A percentile compares a stretch with the other conserved stretches of the same genome.
These are phyloP conservation scores for Zeuzera pyrina DNA, from an alignment of 2,888 invertebrate genomes.

Conservation along the genomic window DNA sequence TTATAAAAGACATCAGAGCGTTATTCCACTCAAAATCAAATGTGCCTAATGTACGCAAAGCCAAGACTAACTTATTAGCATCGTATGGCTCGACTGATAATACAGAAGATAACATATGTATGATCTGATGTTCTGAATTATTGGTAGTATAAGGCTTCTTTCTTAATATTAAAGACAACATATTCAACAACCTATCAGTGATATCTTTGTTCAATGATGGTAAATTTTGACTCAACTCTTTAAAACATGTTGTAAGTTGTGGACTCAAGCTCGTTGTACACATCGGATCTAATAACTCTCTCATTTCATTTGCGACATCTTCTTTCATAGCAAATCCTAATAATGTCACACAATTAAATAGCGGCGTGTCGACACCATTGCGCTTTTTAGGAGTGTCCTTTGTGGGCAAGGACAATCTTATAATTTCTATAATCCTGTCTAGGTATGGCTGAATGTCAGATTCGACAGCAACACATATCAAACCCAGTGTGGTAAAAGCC, in stretches of 20 bases:
- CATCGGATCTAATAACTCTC: constrained; percentile 91
- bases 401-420: constrained; percentile 82
- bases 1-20: constrained; percentile 92
- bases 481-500: constrained; percentile 93
- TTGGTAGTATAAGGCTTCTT: constrained; percentile 83
- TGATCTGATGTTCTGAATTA: constrained; percentile 63
- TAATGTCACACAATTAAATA: constrained; percentile 96
- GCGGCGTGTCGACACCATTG: constrained; percentile 83
- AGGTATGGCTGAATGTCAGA: constrained; percentile 85
- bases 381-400: constrained; percentile 86
- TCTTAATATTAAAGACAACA: constrained; percentile 91
- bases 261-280: constrained; percentile 91
- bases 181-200: constrained; percentile 91
- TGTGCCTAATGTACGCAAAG: constrained; percentile 91
- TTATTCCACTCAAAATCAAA: constrained; percentile 93
- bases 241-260: constrained; percentile 90
- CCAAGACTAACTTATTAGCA: constrained; percentile 90
- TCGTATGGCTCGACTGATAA: constrained; percentile 76
- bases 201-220: constrained; percentile 92
- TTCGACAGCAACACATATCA: constrained; percentile 91
- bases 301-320: constrained; percentile 83
- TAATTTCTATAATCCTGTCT: constrained; percentile 87
- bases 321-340: constrained; percentile 90
- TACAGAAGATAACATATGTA: constrained; percentile 49
- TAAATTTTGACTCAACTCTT: constrained; percentile 91